Evolutionary conservation across 2,888 invertebrate genomes (phyloP).

Genomic region (Brassicogethes aeneus): DNA sequence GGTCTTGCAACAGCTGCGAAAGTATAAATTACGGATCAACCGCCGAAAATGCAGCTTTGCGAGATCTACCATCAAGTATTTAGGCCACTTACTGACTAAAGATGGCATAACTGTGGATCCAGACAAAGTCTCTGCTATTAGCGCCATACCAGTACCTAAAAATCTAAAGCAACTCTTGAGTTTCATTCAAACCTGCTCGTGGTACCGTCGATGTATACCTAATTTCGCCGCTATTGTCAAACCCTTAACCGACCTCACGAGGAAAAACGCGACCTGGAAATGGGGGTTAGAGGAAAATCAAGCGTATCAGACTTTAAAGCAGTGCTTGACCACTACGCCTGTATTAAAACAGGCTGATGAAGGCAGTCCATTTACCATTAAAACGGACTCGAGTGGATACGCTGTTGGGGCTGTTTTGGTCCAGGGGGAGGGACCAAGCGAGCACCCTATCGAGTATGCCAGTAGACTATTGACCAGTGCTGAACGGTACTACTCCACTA

Average conservation of each 20-base stretch:
- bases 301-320: constrained; percentile 17
- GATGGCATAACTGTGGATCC: constrained; percentile 16
- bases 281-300: constrained; percentile 10
- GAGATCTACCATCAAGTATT: constrained; percentile 12
- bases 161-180: constrained; percentile 15
- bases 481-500: constrained; percentile 19
- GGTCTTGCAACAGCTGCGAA: constrained; percentile 13
- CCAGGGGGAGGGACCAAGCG: constrained; percentile 17
- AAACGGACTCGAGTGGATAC: constrained; percentile 22
- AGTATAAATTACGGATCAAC: constrained; percentile 16
- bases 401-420: constrained; percentile 18
- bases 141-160: constrained; percentile 8
- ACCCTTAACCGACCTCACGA: constrained; percentile 14
- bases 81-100: constrained; percentile 17
- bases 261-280: constrained; percentile 10
- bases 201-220: constrained; percentile 15
- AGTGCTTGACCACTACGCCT: constrained; percentile 16
- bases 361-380: constrained; percentile 17
- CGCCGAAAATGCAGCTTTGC: constrained; percentile 19
- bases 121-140: constrained; percentile 16
- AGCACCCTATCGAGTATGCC: constrained; percentile 21
- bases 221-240: constrained; percentile 13
- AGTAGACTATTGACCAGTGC: constrained; percentile 19
- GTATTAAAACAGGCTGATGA: constrained; percentile 18
- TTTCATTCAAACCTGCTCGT: constrained; percentile 18